These are phyloP conservation scores for Elmis aenea DNA, from an alignment of 2,888 invertebrate species.

Conservation along the genomic window DNA sequence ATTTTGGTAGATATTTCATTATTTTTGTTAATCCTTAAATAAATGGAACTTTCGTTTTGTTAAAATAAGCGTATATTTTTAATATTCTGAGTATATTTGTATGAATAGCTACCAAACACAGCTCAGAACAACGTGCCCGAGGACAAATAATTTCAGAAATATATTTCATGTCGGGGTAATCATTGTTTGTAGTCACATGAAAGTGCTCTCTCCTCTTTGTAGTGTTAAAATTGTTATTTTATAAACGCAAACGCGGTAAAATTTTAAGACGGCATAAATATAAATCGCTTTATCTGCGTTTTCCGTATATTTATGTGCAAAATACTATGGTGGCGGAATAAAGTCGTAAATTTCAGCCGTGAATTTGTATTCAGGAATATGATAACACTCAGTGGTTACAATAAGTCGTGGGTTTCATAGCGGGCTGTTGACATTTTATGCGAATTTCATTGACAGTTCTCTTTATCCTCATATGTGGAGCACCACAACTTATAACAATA, in stretches of 20 bases:
- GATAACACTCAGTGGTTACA: slow-evolving; percentile 22
- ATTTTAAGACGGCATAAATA: slow-evolving; percentile 24
- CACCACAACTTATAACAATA: background rate
- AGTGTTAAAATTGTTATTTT: no score
- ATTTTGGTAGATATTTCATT: no score
- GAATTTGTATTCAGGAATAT: slow-evolving; percentile 24
- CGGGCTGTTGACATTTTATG: slow-evolving; percentile 19
- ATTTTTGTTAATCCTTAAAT: no score
- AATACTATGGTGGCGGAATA: slow-evolving; percentile 23
- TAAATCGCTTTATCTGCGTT: slow-evolving; percentile 25
- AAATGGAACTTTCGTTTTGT: no score
- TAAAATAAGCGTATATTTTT: no score
- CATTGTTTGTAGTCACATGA: no score
- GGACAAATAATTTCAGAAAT: no score
- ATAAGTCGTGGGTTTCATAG: slow-evolving; percentile 19
- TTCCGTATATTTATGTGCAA: slow-evolving; percentile 22
- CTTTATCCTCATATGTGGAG: slow-evolving; percentile 3
- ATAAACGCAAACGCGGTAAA: slow-evolving; percentile 22
- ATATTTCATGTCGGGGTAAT: no score
- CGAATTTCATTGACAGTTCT: slow-evolving; percentile 15
- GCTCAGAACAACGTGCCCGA: no score
- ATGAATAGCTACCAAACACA: no score
- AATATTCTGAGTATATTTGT: no score
- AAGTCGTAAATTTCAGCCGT: slow-evolving; percentile 23
- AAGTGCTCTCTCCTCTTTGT: background rate